Evolutionary conservation across 2,113 vertebrate genomes (phyloP).

Genomic region (Sapayoa aenigma): DNA sequence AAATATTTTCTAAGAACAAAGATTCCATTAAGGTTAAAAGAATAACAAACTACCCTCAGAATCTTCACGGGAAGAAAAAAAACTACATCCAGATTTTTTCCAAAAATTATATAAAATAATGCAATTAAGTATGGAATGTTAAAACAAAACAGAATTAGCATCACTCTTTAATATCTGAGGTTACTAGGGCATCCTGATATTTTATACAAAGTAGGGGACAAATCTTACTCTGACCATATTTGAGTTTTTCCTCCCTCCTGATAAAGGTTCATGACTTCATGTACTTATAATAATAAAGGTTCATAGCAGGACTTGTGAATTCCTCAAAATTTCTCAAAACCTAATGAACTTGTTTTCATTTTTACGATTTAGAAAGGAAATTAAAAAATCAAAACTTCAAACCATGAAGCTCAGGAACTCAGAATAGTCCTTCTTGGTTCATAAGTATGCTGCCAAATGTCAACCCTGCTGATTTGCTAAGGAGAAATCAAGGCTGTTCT

Average conservation of each 20-base stretch:
- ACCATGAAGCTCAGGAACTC: not conserved
- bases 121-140: not conserved
- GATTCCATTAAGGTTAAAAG: not conserved
- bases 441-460: not conserved
- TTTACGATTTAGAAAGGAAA: not conserved
- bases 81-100: not conserved
- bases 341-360: not conserved
- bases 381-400: not conserved
- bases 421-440: not conserved
- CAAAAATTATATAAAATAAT: not conserved
- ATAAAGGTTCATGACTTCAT: not conserved
- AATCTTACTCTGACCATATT: not conserved
- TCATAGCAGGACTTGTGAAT: not conserved
- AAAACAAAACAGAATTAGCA: not conserved
- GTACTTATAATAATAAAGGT: not conserved
- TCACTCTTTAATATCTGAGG: not conserved
- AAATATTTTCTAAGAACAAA: not conserved
- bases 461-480: not conserved
- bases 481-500: not conserved
- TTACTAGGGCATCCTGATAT: not conserved
- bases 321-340: not conserved
- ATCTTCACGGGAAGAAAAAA: not conserved
- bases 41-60: not conserved
- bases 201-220: not conserved
- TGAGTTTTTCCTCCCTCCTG: not conserved